These are phyloP conservation scores for Parnassius glacialis DNA, from an alignment of 2,888 invertebrate genomes.

Conservation along the genomic window DNA sequence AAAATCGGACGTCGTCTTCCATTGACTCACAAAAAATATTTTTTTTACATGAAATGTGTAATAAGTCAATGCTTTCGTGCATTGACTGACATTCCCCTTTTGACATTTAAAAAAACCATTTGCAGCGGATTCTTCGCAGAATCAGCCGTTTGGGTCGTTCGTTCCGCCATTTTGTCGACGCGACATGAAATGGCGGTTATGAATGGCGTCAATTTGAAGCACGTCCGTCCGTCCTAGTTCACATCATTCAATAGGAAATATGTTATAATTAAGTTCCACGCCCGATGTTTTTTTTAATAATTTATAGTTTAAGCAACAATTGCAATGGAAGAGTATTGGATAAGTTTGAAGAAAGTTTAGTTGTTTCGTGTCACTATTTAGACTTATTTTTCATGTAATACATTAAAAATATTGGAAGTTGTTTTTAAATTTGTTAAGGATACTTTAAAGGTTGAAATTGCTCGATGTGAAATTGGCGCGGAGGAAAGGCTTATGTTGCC, in stretches of 20 bases:
- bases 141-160: background rate
- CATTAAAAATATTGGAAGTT: no score
- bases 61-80: background rate
- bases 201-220: background rate
- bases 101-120: background rate
- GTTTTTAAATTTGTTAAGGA: no score
- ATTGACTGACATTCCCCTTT: background rate
- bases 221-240: background rate
- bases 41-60: slow-evolving; percentile 1
- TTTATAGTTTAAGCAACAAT: no score
- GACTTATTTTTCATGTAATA: no score
- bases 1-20: slow-evolving; percentile 44
- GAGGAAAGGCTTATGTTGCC: no score
- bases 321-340: background rate
- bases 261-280: no score
- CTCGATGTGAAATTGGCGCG: no score
- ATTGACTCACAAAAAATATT: background rate
- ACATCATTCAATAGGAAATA: slow-evolving; percentile 14
- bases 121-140: background rate
- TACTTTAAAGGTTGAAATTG: no score
- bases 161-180: background rate
- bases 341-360: background rate
- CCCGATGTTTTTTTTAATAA: no score
- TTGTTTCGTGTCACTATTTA: no score
- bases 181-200: background rate